Conservation (phyloP, 2,113 vertebrate species). For the Romanogobio albipinnatus region DNA sequence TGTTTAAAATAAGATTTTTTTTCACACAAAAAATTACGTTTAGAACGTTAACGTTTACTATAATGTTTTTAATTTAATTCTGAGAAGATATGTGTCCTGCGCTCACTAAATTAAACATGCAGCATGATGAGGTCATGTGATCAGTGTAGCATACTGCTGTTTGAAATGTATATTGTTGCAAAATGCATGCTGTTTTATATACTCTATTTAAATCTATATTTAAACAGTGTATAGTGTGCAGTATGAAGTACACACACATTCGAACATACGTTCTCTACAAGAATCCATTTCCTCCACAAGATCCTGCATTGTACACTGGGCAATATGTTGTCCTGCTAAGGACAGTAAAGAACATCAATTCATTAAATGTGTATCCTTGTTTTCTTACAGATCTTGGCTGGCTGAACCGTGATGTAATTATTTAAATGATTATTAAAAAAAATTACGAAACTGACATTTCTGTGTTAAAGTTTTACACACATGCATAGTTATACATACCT, state of each 20-base stretch:
- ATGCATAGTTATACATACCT: background rate
- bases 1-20: background rate
- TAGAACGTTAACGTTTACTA: too few relatives aligned
- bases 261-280: background rate
- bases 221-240: background rate
- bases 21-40: background rate
- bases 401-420: background rate
- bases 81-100: background rate
- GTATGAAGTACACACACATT: background rate
- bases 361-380: slow-evolving; percentile 9
- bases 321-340: background rate
- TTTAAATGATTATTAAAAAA: background rate
- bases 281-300: background rate
- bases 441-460: too few relatives aligned
- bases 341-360: background rate
- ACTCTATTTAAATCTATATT: background rate
- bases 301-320: background rate
- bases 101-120: background rate
- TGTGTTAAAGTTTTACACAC: background rate
- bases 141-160: background rate
- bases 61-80: too few relatives aligned
- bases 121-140: background rate
- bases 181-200: background rate
- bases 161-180: background rate
- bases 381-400: slow-evolving; percentile 63